A percentile compares a stretch with the other conserved stretches of the same genome.
Evolutionary conservation across 92 coral and sea anemone species (phyloP).

Genomic region (Porites cylindrica): DNA sequence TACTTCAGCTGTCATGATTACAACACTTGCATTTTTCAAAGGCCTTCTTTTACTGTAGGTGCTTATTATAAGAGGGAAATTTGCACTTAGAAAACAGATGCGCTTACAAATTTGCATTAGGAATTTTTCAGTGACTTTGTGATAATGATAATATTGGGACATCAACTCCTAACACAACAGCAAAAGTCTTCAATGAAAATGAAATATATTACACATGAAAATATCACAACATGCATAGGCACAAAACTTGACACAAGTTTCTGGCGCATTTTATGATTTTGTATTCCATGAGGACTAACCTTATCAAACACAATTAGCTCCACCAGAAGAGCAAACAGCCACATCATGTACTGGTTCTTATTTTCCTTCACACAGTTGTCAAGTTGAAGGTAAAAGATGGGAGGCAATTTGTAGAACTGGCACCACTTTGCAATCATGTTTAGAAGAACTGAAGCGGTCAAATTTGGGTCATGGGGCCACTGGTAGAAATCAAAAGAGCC

Average conservation of each 20-base stretch:
- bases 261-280: too few species aligned
- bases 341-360: slow-evolving; percentile 49
- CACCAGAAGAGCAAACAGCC: slow-evolving; percentile 48
- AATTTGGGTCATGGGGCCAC: slow-evolving; percentile 67
- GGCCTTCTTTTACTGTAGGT: slow-evolving; percentile 13
- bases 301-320: slow-evolving; percentile 55
- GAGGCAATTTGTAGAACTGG: slow-evolving; percentile 53
- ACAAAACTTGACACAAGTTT: too few species aligned
- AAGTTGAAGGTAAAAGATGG: slow-evolving; percentile 58
- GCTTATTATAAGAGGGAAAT: slow-evolving; percentile 7
- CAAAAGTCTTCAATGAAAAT: too few species aligned
- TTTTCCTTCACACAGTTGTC: slow-evolving; percentile 69
- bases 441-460: slow-evolving; percentile 45
- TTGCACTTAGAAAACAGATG: neutral
- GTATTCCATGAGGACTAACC: too few species aligned
- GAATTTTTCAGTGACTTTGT: too few species aligned
- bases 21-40: slow-evolving; percentile 1
- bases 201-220: too few species aligned
- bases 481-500: slow-evolving; percentile 63
- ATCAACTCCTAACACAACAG: too few species aligned
- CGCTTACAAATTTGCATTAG: neutral
- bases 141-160: too few species aligned
- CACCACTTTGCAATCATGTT: slow-evolving; percentile 26
- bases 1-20: neutral
- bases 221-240: too few species aligned